These are phyloP conservation scores for Xestia rhomboidea DNA, from an alignment of 2,888 invertebrate genomes.

Conservation along the genomic window DNA sequence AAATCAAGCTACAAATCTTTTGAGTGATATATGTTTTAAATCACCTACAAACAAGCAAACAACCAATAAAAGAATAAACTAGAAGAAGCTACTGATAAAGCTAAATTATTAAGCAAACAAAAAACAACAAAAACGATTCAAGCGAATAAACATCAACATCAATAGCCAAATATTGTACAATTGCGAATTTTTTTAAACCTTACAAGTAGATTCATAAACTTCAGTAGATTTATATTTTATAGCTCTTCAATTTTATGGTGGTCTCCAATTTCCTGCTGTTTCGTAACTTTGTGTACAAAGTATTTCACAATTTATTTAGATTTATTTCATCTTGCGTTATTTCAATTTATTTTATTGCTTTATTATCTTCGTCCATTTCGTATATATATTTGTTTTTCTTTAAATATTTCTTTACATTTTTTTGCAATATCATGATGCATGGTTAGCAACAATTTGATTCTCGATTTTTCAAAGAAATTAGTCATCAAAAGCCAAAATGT, in stretches of 20 bases:
- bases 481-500: slow-evolving; percentile 17
- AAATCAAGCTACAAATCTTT: neutral
- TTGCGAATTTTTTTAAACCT: slow-evolving; percentile 5
- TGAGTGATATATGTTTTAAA: neutral
- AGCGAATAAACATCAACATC: neutral
- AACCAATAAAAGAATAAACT: neutral
- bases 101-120: neutral
- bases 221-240: neutral
- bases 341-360: slow-evolving; percentile 28
- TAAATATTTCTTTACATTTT: slow-evolving; percentile 53
- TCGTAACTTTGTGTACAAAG: slow-evolving; percentile 3
- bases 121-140: neutral
- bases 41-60: neutral
- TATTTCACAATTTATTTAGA: slow-evolving; percentile 23
- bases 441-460: slow-evolving; percentile 56
- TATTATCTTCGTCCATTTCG: neutral
- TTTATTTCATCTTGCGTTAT: slow-evolving; percentile 15
- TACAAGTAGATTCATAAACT: neutral
- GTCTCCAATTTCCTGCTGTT: neutral
- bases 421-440: slow-evolving; percentile 64
- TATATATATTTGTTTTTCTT: slow-evolving; percentile 13
- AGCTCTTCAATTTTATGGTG: neutral
- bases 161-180: neutral
- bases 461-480: slow-evolving; percentile 36
- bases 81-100: neutral